Evolutionary conservation across 2,113 vertebrate genomes (phyloP).

Genomic region (Rhinopomastus cyanomelas): DNA sequence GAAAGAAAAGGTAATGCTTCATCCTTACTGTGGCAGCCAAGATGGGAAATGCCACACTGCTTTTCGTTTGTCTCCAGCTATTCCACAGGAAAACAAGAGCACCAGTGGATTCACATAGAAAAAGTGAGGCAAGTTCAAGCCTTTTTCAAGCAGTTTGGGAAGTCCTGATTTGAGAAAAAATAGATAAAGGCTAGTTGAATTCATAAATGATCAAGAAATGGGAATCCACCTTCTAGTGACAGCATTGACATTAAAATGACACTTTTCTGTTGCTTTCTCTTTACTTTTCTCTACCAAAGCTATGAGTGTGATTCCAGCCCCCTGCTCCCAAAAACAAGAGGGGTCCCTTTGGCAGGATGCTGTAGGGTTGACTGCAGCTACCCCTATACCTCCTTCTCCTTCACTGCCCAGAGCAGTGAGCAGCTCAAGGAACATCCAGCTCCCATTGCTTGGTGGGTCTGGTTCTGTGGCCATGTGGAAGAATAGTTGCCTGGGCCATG

Average conservation of each 20-base stretch:
- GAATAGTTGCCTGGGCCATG: neutral
- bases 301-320: neutral
- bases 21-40: slow-evolving; percentile 33
- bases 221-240: neutral
- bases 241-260: neutral
- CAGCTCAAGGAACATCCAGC: neutral
- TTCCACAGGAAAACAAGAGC: neutral
- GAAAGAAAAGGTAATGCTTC: slow-evolving; percentile 43
- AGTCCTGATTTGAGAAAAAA: neutral
- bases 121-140: neutral
- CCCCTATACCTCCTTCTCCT: neutral
- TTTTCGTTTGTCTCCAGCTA: neutral
- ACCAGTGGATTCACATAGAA: neutral
- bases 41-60: slow-evolving; percentile 10
- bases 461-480: neutral
- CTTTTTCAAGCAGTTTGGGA: neutral
- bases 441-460: neutral
- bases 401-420: neutral
- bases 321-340: neutral
- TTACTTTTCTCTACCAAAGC: neutral
- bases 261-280: neutral
- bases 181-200: neutral
- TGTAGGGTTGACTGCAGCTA: neutral
- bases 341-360: neutral
- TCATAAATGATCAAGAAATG: neutral